Percentiles rank a stretch among this genome's conserved stretches.
These are phyloP conservation scores for Drosophila punjabiensis DNA, from an alignment of 1,140 invertebrate genomes.

Conservation along the genomic window DNA sequence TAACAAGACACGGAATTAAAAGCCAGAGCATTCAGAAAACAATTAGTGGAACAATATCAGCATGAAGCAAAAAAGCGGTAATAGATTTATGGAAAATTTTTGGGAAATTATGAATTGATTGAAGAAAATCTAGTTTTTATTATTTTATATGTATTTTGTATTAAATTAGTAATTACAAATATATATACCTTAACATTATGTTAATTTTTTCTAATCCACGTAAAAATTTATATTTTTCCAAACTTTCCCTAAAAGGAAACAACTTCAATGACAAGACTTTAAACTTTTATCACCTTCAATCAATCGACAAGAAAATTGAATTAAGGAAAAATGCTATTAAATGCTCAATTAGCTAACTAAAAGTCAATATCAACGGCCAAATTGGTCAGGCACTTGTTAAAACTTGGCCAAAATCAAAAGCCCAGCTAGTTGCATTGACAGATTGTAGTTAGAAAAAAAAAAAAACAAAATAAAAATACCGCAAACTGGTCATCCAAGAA, in stretches of 20 bases:
- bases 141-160: no score
- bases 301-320: constrained; percentile 32
- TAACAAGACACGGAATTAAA: constrained; percentile 11
- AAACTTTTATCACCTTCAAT: constrained; percentile 12
- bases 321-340: constrained; percentile 53
- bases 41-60: constrained; percentile 22
- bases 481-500: constrained; percentile 82
- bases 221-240: background rate
- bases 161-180: no score
- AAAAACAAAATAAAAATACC: constrained; percentile 42
- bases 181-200: background rate
- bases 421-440: constrained; percentile 48
- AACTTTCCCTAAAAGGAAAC: constrained; percentile 15
- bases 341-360: constrained; percentile 68
- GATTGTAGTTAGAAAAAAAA: constrained; percentile 12
- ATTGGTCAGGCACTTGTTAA: constrained; percentile 52
- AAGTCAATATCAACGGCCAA: constrained; percentile 80
- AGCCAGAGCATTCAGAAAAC: constrained; percentile 13
- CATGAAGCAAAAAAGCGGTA: background rate
- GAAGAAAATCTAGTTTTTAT: background rate
- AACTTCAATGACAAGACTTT: constrained; percentile 12
- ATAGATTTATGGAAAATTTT: constrained; percentile 7
- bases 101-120: background rate
- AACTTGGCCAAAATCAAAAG: constrained; percentile 54
- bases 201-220: background rate